Percentiles rank a stretch among this genome's conserved stretches.
Conservation (phyloP, 2,888 invertebrate species). For the Cyclophora albipunctata region DNA sequence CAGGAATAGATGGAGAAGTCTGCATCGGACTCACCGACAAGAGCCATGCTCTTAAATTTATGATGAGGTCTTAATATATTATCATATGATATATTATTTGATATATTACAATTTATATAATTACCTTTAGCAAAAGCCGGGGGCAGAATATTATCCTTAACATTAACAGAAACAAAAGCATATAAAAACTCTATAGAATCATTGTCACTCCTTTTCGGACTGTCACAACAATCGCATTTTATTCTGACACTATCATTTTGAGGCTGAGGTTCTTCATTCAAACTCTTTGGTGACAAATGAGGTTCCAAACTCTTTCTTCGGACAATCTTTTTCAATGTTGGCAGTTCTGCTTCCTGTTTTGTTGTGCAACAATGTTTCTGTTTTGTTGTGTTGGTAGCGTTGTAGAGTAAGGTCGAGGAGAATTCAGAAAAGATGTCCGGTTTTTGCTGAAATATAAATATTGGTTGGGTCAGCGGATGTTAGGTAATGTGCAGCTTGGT, state of each 20-base stretch:
- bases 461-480: no score
- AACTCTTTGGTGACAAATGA: slow-evolving; percentile 8
- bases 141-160: slow-evolving; percentile 55
- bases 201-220: slow-evolving; percentile 17
- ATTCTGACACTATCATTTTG: slow-evolving; percentile 13
- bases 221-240: slow-evolving; percentile 37
- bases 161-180: slow-evolving; percentile 58
- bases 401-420: slow-evolving; percentile 29
- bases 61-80: no score
- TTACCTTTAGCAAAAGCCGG: slow-evolving; percentile 57
- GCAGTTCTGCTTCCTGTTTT: slow-evolving; percentile 19
- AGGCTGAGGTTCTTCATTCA: not conserved
- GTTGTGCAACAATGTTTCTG: slow-evolving; percentile 38
- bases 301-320: slow-evolving; percentile 12
- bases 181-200: slow-evolving; percentile 51
- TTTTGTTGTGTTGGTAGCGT: no score
- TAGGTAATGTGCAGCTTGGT: no score
- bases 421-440: slow-evolving; percentile 57
- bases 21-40: no score
- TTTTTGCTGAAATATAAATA: slow-evolving; percentile 47
- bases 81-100: no score
- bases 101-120: no score
- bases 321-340: slow-evolving; percentile 5
- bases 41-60: no score
- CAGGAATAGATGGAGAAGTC: no score